phyloP scores from a whole-genome alignment of 2,888 invertebrate genomes.

The Cephus nigrinus region DNA sequence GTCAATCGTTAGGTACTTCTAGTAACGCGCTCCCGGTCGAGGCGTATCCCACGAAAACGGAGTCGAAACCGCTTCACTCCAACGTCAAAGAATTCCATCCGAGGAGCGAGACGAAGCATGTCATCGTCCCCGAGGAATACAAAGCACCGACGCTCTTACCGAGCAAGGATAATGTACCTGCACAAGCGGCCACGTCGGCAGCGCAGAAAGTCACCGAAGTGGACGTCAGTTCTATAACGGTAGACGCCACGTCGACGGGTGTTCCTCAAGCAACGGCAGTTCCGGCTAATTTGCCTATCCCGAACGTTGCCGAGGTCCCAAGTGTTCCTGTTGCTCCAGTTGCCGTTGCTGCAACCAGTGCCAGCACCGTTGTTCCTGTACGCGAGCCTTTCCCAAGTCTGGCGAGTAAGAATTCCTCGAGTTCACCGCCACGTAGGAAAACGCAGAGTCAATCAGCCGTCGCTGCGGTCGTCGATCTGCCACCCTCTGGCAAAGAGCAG shows the following conservation, averaged over 20 bases:
- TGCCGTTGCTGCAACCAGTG: slow-evolving; percentile 37
- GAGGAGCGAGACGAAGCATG: slow-evolving; percentile 44
- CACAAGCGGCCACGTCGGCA: slow-evolving; percentile 56
- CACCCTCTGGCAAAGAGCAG: slow-evolving; percentile 40
- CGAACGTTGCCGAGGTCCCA: slow-evolving; percentile 33
- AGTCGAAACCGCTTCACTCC: slow-evolving; percentile 50
- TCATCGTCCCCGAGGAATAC: slow-evolving; percentile 37
- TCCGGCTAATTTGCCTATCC: slow-evolving; percentile 22
- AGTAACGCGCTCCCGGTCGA: slow-evolving; percentile 35
- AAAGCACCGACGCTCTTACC: slow-evolving; percentile 30
- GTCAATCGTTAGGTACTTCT: slow-evolving; percentile 33
- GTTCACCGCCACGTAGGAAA: slow-evolving; percentile 55
- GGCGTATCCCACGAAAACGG: slow-evolving; percentile 24
- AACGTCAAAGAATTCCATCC: slow-evolving; percentile 52
- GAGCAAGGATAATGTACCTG: slow-evolving; percentile 46
- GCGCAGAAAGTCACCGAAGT: slow-evolving; percentile 24
- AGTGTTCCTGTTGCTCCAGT: slow-evolving; percentile 34
- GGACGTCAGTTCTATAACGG: slow-evolving; percentile 22
- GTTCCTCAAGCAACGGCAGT: slow-evolving; percentile 26
- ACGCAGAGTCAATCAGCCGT: slow-evolving; percentile 37
- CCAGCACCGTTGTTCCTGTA: slow-evolving; percentile 35
- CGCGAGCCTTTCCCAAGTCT: slow-evolving; percentile 25
- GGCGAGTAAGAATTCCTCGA: slow-evolving; percentile 39
- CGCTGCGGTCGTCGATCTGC: slow-evolving; percentile 24
- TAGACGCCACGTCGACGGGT: slow-evolving; percentile 37